Evolutionary conservation across 2,113 vertebrate genomes (phyloP), one percentile per base, ranked within the genome.

Genomic region (Elanus axillaris): DNA sequence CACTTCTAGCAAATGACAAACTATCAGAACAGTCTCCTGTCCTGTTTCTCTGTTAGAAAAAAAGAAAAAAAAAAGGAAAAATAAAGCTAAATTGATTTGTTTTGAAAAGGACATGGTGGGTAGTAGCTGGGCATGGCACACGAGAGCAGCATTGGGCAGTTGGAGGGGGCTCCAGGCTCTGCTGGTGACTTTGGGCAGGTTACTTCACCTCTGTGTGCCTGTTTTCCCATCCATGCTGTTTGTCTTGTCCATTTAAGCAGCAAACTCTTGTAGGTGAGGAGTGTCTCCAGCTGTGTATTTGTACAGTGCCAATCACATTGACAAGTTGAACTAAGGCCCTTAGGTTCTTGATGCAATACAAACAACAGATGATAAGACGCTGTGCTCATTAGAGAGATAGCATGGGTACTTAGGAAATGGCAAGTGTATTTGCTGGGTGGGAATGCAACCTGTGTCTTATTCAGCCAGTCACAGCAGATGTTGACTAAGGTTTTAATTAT

Each of bases 361-460:
- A 95, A 92, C 83, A 90, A 3, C 8, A 50, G 75, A 9, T 42
- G 93, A 93, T 95, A 96, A 97, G 92, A 8, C 2, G 3, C 53
- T 50, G 75, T 77, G 80, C 77, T 91, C 43, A 4, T 91, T 85
- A 75, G 76, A 23, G 73, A 84, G 89, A 94, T 91, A 93, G 52
- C 67, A 5, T 0, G 43, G 43, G 42, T n/a, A 43, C 78, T 83
- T 74, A 73, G 85, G 88, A 92, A 92, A 69, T 52, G 55, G 90
- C 45, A 38, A 66, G 50, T 80, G 68, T 74, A 1, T 88, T 97
- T 95, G 48, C 76, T 92, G 82, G 60, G 88, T 93, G 88, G 82
- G 82, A 95, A 47, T 18, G 32, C 60, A 88, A 5, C 43, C 36
- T 68, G 19, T 55, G 34, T 63, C 52, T 59, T 72, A 47, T 10